Conservation (phyloP, 2,113 vertebrate species). For the Poecilia latipinna region DNA sequence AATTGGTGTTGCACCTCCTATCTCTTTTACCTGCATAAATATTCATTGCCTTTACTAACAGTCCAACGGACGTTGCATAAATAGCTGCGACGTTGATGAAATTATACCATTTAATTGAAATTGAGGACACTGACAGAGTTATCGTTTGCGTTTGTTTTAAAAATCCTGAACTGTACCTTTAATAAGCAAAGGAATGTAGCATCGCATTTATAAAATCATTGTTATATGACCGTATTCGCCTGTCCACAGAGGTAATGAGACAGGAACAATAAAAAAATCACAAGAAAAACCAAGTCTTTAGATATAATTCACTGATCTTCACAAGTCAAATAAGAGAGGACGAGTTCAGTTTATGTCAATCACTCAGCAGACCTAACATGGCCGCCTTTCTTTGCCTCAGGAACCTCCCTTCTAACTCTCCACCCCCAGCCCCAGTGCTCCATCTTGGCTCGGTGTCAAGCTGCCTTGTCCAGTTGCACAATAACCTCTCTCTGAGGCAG, state of each 20-base stretch:
- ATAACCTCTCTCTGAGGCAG: conserved; percentile 75
- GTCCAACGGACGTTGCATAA: no score
- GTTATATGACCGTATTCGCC: not conserved
- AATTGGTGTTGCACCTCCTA: no score
- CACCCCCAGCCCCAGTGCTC: conserved; percentile 60
- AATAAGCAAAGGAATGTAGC: no score
- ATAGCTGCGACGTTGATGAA: no score
- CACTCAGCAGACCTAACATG: conserved; percentile 80
- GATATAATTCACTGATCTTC: conserved; percentile 27
- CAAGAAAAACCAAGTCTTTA: conserved; percentile 24
- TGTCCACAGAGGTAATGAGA: not conserved
- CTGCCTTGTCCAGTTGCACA: conserved; percentile 78
- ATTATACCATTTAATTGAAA: no score
- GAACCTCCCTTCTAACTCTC: conserved; percentile 43
- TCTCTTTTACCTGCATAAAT: no score
- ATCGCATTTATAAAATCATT: no score
- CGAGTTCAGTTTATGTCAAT: conserved; percentile 68
- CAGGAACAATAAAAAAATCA: not conserved
- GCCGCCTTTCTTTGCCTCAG: conserved; percentile 66
- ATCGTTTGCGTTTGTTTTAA: no score
- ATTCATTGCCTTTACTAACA: no score
- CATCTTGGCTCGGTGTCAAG: conserved; percentile 77
- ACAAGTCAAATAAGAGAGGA: conserved; percentile 43
- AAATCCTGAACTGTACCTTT: no score
- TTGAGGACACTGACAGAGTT: no score